phyloP scores from a whole-genome alignment of 2,888 invertebrate genomes.

The Antitype chi region DNA sequence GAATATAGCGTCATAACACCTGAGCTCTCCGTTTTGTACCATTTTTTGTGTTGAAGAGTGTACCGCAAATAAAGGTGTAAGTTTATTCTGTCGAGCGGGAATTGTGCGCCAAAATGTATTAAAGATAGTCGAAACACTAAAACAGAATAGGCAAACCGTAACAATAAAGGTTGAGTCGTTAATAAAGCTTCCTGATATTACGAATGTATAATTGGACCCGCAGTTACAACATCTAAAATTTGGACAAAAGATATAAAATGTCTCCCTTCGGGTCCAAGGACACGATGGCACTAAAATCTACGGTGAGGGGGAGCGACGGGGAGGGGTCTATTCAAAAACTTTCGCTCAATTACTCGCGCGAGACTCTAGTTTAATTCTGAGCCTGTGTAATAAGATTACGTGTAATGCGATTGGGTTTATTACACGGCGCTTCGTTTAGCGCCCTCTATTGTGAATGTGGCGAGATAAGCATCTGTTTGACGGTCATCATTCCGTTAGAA shows the following conservation, averaged over 20 bases:
- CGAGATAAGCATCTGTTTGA: constrained; percentile 63
- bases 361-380: constrained; percentile 69
- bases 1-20: constrained; percentile 40
- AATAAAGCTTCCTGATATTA: constrained; percentile 66
- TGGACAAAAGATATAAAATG: constrained; percentile 68
- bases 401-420: constrained; percentile 67
- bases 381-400: constrained; percentile 69
- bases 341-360: constrained; percentile 69
- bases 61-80: constrained; percentile 43
- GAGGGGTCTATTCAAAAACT: constrained; percentile 69
- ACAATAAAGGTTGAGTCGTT: constrained; percentile 56
- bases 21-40: constrained; percentile 46
- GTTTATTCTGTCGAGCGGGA: constrained; percentile 25
- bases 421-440: constrained; percentile 62
- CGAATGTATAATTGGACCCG: constrained; percentile 64
- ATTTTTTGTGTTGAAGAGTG: constrained; percentile 56
- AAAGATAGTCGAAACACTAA: constrained; percentile 39
- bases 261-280: constrained; percentile 62
- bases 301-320: constrained; percentile 30
- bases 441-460: constrained; percentile 62
- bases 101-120: constrained; percentile 29
- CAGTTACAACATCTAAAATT: constrained; percentile 65
- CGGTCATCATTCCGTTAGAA: constrained; percentile 50
- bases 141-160: constrained; percentile 36
- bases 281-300: constrained; percentile 60